phyloP scores from a whole-genome alignment of 2,888 invertebrate genomes.

The Leucozona laternaria region DNA sequence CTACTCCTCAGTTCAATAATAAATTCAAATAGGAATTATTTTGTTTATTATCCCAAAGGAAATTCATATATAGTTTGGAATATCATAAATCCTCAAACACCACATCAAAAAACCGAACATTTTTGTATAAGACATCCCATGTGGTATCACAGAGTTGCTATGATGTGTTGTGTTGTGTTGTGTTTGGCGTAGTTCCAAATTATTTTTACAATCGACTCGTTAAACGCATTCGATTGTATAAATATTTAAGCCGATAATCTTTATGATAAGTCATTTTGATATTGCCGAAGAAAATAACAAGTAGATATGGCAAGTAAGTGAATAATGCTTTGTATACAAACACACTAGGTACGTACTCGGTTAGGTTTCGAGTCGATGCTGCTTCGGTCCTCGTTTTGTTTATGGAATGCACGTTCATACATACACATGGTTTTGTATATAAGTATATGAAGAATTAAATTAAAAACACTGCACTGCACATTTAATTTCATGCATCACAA shows the following conservation, averaged over 20 bases:
- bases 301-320: no score
- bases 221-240: slow-evolving; percentile 61
- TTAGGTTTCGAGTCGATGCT: background rate
- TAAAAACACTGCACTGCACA: slow-evolving; percentile 14
- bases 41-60: slow-evolving; percentile 65
- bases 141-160: slow-evolving; percentile 22
- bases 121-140: slow-evolving; percentile 51
- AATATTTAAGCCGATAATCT: slow-evolving; percentile 62
- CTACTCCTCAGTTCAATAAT: background rate
- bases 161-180: slow-evolving; percentile 24
- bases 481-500: background rate
- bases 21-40: slow-evolving; percentile 18
- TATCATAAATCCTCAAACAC: slow-evolving; percentile 69
- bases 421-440: no score
- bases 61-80: slow-evolving; percentile 64
- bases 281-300: slow-evolving; percentile 35
- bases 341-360: no score
- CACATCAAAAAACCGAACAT: slow-evolving; percentile 58
- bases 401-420: background rate
- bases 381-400: background rate
- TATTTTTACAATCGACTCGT: slow-evolving; percentile 69
- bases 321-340: background rate
- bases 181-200: slow-evolving; percentile 55
- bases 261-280: slow-evolving; percentile 59
- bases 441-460: background rate